Base-by-base conservation (phyloP, 2,113 vertebrate species). In the Nematolebias whitei region DNA sequence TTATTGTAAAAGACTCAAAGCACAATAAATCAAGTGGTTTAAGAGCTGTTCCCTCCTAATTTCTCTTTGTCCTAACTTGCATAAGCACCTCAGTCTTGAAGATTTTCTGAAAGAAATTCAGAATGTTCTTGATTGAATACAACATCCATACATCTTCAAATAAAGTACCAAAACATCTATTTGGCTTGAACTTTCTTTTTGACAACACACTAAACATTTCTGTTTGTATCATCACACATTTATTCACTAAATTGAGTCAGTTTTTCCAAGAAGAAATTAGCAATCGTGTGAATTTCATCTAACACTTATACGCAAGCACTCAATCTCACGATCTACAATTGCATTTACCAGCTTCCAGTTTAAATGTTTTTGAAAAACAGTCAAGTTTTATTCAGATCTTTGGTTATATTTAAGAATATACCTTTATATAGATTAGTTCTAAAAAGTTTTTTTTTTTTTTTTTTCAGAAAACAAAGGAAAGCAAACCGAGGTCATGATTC, bases 341-440 rank as follows among this genome's bases (percentile, higher is more conserved):
- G 57, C 49, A 15, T 68, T 58, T 56, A 65, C 82, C 84, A 85
- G 52, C 63, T 70, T 79, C 80, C 73, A 82, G 54, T 71, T 45
- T 64, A 61, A 85, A 77, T 73, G n/a, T n/a, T n/a, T n/a, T n/a
- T n/a, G n/a, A n/a, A n/a, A n/a, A n/a, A 70, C 58, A 68, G 41
- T 67, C 62, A 40, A 3, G 59, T 24, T 39, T 69, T 43, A 51
- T 41, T 60, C 47, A 45, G 68, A 63, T 74, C 71, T 75, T 80
- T 43, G 75, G 71, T 78, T 56, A 76, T 74, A 74, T 62, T 43
- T 29, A 49, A 71, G 69, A 79, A 87, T 80, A 88, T 84, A 80
- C 86, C 80, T 74, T 86, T 84, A 43, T 78, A 68, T 83, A n/a
- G n/a, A n/a, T n/a, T 54, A 66, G 71, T 89, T 70, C 20, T 19